Evolutionary conservation across 2,888 invertebrate genomes (phyloP).

Genomic region (Scelioninae gen. 1): DNA sequence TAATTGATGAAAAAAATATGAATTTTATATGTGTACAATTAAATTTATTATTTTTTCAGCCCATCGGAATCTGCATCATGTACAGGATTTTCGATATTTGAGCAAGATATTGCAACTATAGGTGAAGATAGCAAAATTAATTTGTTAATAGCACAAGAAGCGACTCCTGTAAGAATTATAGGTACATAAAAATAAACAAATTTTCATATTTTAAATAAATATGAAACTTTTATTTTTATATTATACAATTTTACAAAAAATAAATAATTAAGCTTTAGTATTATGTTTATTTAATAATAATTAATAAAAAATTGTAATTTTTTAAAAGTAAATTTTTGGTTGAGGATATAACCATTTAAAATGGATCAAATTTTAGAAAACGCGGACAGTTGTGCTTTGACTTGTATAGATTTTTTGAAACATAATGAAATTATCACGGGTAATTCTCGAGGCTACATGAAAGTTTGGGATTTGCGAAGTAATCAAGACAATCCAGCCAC

Average conservation of each 20-base stretch:
- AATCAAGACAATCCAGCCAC: slow-evolving; percentile 87
- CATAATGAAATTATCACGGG: slow-evolving; percentile 91
- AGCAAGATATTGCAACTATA: slow-evolving; percentile 91
- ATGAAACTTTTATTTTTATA: too few relatives aligned
- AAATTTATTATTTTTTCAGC: slow-evolving; percentile 71
- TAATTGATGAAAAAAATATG: too few relatives aligned
- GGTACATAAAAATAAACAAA: slow-evolving; percentile 81
- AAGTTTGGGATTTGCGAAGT: slow-evolving; percentile 93
- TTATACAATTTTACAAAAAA: too few relatives aligned
- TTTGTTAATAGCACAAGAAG: slow-evolving; percentile 86
- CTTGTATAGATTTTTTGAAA: slow-evolving; percentile 91
- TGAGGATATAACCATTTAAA: too few relatives aligned
- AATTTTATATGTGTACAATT: not conserved
- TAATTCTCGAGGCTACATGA: slow-evolving; percentile 94
- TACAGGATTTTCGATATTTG: slow-evolving; percentile 90
- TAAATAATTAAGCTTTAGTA: too few relatives aligned
- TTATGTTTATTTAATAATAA: too few relatives aligned
- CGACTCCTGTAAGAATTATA: slow-evolving; percentile 85
- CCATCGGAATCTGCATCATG: slow-evolving; percentile 87
- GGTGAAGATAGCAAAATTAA: slow-evolving; percentile 93
- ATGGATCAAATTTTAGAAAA: slow-evolving; percentile 87
- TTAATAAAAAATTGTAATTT: too few relatives aligned
- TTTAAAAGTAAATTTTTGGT: too few relatives aligned
- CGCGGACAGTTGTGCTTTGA: slow-evolving; percentile 93
- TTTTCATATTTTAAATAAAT: not conserved